A percentile compares a stretch with the other conserved stretches of the same genome.
Evolutionary conservation across 1,140 invertebrate genomes (phyloP).

Genomic region (Caligus rogercresseyi): DNA sequence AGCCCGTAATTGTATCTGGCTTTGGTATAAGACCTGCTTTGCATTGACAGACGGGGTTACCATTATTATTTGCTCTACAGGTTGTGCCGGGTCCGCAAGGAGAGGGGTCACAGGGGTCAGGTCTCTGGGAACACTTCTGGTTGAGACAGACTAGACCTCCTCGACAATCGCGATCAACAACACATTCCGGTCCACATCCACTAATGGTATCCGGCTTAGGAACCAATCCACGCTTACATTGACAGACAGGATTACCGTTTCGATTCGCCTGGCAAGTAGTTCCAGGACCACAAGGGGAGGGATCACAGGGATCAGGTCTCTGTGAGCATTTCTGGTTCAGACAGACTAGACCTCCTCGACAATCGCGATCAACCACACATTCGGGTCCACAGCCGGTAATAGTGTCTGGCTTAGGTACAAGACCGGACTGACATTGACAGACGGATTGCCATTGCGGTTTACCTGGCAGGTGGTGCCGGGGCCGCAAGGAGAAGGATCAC

Average conservation of each 20-base stretch:
- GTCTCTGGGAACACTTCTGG: neutral
- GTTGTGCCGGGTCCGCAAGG: constrained; percentile 53
- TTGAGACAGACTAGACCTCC: constrained; percentile 34
- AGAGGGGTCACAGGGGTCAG: constrained; percentile 47
- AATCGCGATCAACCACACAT: constrained; percentile 14
- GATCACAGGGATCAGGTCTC: constrained; percentile 15
- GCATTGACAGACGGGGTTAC: constrained; percentile 16
- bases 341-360: neutral
- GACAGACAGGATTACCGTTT: constrained; percentile 53
- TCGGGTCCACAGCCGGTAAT: constrained; percentile 20
- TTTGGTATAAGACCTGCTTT: constrained; percentile 13
- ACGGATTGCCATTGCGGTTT: constrained; percentile 9
- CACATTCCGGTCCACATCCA: constrained; percentile 25
- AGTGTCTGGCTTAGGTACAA: constrained; percentile 17
- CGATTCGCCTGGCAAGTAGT: constrained; percentile 43
- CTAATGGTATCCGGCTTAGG: constrained; percentile 17
- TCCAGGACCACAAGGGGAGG: constrained; percentile 34
- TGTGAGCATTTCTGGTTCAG: neutral
- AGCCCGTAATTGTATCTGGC: constrained; percentile 26
- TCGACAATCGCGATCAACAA: constrained; percentile 34
- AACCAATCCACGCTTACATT: constrained; percentile 25
- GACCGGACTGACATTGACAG: constrained; percentile 7
- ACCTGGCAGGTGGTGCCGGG: constrained; percentile 14
- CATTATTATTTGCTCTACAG: constrained; percentile 30
- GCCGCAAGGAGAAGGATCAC: constrained; percentile 17